Conservation (phyloP, 2,888 invertebrate species). For the Neoaliturus tenellus region DNA sequence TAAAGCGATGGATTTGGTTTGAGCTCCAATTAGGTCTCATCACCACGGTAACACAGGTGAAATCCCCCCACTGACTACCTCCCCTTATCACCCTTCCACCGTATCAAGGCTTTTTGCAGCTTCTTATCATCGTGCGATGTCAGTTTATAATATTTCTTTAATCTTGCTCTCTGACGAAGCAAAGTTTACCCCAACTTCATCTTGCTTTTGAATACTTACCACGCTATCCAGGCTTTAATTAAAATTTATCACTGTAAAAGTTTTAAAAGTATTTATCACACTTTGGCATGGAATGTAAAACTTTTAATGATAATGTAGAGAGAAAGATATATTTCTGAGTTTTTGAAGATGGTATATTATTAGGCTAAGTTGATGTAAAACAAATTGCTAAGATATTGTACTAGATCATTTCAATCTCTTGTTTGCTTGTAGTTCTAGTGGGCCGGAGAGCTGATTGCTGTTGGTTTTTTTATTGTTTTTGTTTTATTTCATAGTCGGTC, state of each 20-base stretch:
- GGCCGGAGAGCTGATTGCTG: too few species aligned
- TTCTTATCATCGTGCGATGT: neutral
- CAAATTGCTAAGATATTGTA: too few species aligned
- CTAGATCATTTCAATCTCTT: too few species aligned
- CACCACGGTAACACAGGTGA: slow-evolving; percentile 44
- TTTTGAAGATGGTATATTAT: too few species aligned
- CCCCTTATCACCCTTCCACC: neutral
- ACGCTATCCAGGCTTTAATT: neutral
- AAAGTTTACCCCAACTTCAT: neutral
- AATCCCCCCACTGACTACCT: neutral
- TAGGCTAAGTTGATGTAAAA: too few species aligned
- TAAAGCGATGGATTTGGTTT: slow-evolving; percentile 23
- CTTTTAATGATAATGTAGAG: slow-evolving; percentile 22
- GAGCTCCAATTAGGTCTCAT: slow-evolving; percentile 38
- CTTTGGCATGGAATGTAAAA: neutral
- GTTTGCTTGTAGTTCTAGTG: too few species aligned
- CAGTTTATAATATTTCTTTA: slow-evolving; percentile 29
- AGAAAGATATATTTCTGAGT: too few species aligned
- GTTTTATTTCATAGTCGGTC: too few species aligned
- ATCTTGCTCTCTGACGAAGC: slow-evolving; percentile 1
- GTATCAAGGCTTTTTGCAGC: slow-evolving; percentile 26
- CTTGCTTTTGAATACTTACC: slow-evolving; percentile 7
- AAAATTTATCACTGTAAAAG: neutral
- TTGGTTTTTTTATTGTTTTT: too few species aligned
- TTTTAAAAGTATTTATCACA: neutral